Conservation (phyloP, 1,140 invertebrate genomes). For the Cydia fagiglandana region DNA sequence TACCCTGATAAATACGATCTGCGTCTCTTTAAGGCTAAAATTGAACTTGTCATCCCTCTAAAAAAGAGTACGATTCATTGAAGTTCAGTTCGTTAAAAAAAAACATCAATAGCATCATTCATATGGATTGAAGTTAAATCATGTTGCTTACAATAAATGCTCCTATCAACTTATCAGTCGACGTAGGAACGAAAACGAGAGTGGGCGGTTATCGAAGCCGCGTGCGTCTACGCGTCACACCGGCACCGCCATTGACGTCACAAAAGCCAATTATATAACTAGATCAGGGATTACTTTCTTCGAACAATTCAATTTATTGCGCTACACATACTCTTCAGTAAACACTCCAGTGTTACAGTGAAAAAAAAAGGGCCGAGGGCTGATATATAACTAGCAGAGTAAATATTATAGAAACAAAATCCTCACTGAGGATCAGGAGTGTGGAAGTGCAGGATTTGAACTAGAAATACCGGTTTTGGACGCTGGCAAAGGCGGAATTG, state of each 20-base stretch:
- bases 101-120: neutral
- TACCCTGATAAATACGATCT: too few relatives aligned
- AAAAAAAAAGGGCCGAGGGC: neutral
- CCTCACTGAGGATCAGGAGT: neutral
- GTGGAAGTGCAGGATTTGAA: slow-evolving; percentile 21
- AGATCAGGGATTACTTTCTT: slow-evolving; percentile 29
- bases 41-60: too few relatives aligned
- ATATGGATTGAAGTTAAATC: neutral
- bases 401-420: neutral
- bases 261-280: slow-evolving; percentile 30
- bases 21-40: too few relatives aligned
- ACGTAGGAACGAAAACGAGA: slow-evolving; percentile 55
- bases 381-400: neutral
- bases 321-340: neutral
- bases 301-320: slow-evolving; percentile 21
- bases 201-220: slow-evolving; percentile 46
- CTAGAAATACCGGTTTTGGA: slow-evolving; percentile 25
- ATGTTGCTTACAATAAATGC: slow-evolving; percentile 21
- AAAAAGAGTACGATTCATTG: neutral
- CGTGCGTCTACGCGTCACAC: slow-evolving; percentile 42
- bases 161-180: slow-evolving; percentile 50
- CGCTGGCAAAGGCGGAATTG: neutral
- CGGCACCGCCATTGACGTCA: slow-evolving; percentile 32
- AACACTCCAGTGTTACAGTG: neutral
- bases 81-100: neutral